Percentiles rank a stretch among this genome's conserved stretches.
Conservation (phyloP, 2,113 vertebrate genomes). For the Salvelinus alpinus region DNA sequence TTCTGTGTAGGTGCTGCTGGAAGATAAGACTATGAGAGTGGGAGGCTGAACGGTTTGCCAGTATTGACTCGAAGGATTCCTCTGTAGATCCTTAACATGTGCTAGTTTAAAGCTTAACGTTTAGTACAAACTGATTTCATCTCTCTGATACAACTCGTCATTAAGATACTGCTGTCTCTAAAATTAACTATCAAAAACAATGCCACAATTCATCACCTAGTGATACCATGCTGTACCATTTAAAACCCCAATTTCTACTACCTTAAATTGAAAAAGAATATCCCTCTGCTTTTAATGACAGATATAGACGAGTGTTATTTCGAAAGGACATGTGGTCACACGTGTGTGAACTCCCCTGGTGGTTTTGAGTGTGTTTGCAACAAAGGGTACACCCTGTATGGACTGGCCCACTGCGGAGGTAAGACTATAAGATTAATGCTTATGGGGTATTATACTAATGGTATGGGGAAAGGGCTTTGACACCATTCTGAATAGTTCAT, state of each 20-base stretch:
- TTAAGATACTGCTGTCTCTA: slow-evolving; percentile 11
- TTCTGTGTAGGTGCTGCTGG: background rate
- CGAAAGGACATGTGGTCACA: slow-evolving; percentile 94
- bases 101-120: slow-evolving; percentile 18
- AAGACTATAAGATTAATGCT: slow-evolving; percentile 46
- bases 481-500: background rate
- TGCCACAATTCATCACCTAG: background rate
- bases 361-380: slow-evolving; percentile 89
- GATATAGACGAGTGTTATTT: slow-evolving; percentile 98
- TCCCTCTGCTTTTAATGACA: slow-evolving; percentile 73
- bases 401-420: slow-evolving; percentile 96
- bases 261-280: slow-evolving; percentile 12
- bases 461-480: background rate
- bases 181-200: slow-evolving; percentile 13
- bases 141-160: slow-evolving; percentile 13
- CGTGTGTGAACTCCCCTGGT: slow-evolving; percentile 90
- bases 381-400: slow-evolving; percentile 91
- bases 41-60: slow-evolving; percentile 21
- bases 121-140: slow-evolving; percentile 31
- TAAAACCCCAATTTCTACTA: background rate
- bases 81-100: slow-evolving; percentile 55
- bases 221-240: too few relatives aligned
- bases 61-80: slow-evolving; percentile 52
- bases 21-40: slow-evolving; percentile 36
- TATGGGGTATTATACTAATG: background rate